Evolutionary conservation across 2,888 invertebrate genomes (phyloP).

Genomic region (Tachina lurida): DNA sequence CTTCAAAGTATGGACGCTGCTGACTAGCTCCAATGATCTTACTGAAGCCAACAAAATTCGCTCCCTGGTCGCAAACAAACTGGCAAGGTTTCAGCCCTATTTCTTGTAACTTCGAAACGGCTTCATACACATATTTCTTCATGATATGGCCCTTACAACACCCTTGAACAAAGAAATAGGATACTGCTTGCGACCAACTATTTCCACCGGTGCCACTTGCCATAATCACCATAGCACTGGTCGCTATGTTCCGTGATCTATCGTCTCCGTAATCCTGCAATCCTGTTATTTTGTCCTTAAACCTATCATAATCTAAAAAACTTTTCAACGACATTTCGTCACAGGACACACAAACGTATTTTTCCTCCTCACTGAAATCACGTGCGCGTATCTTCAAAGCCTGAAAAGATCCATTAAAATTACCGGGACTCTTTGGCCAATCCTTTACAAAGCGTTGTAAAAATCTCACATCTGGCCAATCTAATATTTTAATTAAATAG

Average conservation of each 20-base stretch:
- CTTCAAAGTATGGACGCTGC: background rate
- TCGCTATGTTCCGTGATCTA: background rate
- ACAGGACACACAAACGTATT: constrained; percentile 2
- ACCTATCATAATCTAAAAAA: constrained; percentile 10
- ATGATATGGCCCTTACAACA: background rate
- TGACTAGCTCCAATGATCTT: background rate
- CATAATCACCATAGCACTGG: too few species aligned
- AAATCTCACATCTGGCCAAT: constrained; percentile 5
- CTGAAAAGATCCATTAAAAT: background rate
- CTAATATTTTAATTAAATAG: background rate
- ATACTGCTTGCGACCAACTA: too few species aligned
- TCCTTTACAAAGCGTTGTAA: constrained; percentile 12
- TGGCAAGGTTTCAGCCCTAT: constrained; percentile 7
- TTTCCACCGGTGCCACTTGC: too few species aligned
- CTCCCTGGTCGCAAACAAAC: background rate
- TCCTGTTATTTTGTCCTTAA: background rate
- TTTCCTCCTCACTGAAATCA: constrained; percentile 6
- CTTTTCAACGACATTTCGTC: constrained; percentile 22
- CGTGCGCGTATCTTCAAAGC: background rate
- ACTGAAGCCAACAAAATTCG: background rate
- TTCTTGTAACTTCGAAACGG: background rate
- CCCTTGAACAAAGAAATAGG: background rate
- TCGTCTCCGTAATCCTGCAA: constrained; percentile 14
- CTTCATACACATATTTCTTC: constrained; percentile 11
- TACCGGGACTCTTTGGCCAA: constrained; percentile 20